Base-by-base conservation (phyloP, 1,140 invertebrate species). In the Medauroidea extradentata region DNA sequence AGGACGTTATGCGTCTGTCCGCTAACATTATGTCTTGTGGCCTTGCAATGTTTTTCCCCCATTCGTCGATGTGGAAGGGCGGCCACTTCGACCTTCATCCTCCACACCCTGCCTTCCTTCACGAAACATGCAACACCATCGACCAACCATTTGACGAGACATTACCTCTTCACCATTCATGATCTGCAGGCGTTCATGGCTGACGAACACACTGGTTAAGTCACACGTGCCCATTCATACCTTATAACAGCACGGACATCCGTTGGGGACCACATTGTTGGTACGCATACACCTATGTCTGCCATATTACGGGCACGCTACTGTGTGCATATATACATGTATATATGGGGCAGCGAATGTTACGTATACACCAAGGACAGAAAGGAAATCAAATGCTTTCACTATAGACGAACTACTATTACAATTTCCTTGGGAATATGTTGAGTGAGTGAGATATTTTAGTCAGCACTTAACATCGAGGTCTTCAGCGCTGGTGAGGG, bases 1-100 rank as follows among this genome's bases (percentile, higher is more conserved):
- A 53, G 7, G 24, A n/a, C 51, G 23, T 53, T 25, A 55, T 44
- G 38, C 53, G 53, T 27, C 41, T 55, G 53, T 55, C 53, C 53
- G 39, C 53, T 44, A 55, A 55, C 39, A 53, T 16, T 16, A 41
- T 16, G 34, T 53, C 27, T 23, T 53, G 51, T 53, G 24, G n/a
- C 7, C 23, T 53, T 38, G 51, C 27, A 9, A 16, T 51, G n/a
- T n/a, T n/a, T n/a, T n/a, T n/a, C n/a, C n/a, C n/a, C n/a, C 49
- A 51, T 25, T 51, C 49, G 49, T 51, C 19, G 49, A 53, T 53
- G 38, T 34, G 51, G 51, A 53, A 14, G 38, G 48, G 18, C 23
- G 21, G 3, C 48, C 48, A 50, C 48, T 50, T 50, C 48, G 23
- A 50, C 48, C n/a, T 34, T 53, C 51, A 53, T 53, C 51, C 25